Conservation (phyloP, 1,140 invertebrate species). For the Drosophila pseudoananassae region DNA sequence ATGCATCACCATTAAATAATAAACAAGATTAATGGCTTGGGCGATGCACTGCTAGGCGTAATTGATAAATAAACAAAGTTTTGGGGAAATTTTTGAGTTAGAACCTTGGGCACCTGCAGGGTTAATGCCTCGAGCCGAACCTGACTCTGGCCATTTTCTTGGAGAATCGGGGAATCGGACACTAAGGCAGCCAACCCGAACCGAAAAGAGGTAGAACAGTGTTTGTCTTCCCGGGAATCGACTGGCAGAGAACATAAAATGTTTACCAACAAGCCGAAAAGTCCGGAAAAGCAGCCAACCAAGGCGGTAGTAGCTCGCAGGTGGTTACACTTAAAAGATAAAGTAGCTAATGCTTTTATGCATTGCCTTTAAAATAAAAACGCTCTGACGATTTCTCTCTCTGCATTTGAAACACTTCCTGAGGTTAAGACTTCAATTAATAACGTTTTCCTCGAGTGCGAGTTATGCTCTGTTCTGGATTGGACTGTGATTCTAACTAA, state of each 20-base stretch:
- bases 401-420: not conserved
- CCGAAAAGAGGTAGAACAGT: constrained; percentile 23
- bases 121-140: not conserved
- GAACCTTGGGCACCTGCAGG: constrained; percentile 18
- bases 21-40: not conserved
- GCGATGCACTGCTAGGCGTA: constrained; percentile 1
- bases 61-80: constrained; percentile 18
- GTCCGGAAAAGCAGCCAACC: constrained; percentile 53
- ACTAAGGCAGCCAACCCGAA: constrained; percentile 53
- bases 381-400: not conserved
- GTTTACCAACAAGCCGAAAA: constrained; percentile 48
- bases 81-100: not conserved
- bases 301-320: constrained; percentile 32
- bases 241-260: constrained; percentile 62
- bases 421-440: constrained; percentile 9
- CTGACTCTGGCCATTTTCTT: constrained; percentile 19
- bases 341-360: not conserved
- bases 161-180: constrained; percentile 28
- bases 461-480: constrained; percentile 6
- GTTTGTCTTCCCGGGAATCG: constrained; percentile 68
- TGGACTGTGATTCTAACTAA: constrained; percentile 18
- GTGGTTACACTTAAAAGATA: constrained; percentile 14
- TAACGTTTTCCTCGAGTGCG: not conserved
- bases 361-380: not conserved
- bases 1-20: constrained; percentile 22